Percentiles rank a stretch among this genome's conserved stretches.
Conservation (phyloP, 2,888 invertebrate species). For the Conistra vaccinii region DNA sequence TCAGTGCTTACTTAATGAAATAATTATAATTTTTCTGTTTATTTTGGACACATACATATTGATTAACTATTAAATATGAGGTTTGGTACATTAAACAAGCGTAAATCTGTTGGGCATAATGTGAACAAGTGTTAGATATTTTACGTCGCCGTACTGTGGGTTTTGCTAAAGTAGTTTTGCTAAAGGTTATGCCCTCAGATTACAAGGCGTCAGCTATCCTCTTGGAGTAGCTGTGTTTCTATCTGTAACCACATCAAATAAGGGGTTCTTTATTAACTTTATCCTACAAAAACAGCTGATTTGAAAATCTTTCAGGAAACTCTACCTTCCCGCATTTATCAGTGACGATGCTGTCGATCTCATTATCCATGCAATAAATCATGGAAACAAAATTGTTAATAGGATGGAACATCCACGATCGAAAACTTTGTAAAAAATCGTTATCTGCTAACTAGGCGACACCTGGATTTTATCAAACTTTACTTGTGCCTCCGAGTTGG, state of each 20-base stretch:
- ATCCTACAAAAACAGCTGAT: neutral
- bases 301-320: neutral
- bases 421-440: conserved; percentile 61
- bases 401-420: conserved; percentile 33
- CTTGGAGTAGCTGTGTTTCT: too few species aligned
- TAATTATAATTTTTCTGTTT: conserved; percentile 2
- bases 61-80: neutral
- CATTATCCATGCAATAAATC: conserved; percentile 50
- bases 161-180: too few species aligned
- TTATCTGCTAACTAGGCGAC: conserved; percentile 46
- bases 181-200: neutral
- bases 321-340: conserved; percentile 21
- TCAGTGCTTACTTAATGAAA: neutral
- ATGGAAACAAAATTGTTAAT: conserved; percentile 59
- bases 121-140: too few species aligned
- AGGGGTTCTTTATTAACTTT: neutral
- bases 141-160: too few species aligned
- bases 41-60: neutral
- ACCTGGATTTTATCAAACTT: conserved; percentile 59
- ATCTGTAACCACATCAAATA: neutral
- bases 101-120: neutral
- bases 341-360: conserved; percentile 22
- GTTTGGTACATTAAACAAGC: neutral
- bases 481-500: conserved; percentile 15
- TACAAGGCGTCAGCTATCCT: neutral